These are phyloP conservation scores for Platyura marginata DNA, from an alignment of 1,140 invertebrate species.

Conservation along the genomic window DNA sequence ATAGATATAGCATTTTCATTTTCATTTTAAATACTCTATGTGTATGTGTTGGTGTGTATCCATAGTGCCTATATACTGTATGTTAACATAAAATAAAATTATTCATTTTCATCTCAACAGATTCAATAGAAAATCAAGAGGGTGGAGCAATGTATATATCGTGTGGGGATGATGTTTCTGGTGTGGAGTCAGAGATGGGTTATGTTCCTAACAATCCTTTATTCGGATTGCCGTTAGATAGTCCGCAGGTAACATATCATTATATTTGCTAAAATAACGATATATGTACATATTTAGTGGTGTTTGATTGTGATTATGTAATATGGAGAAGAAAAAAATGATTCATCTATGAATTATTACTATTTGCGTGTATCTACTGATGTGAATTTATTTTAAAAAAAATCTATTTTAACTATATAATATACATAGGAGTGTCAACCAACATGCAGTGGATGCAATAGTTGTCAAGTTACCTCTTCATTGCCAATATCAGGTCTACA, in stretches of 20 bases:
- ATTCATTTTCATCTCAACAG: background rate
- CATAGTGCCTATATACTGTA: background rate
- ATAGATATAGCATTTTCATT: no score
- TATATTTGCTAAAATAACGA: background rate
- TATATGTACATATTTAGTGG: no score
- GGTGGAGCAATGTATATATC: slow-evolving; percentile 28
- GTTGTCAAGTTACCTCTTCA: slow-evolving; percentile 21
- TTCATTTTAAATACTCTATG: no score
- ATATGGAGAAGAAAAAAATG: no score
- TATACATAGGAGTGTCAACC: slow-evolving; percentile 22
- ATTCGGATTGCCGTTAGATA: slow-evolving; percentile 23
- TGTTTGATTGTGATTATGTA: no score
- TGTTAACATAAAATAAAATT: background rate
- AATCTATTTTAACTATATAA: no score
- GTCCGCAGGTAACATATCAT: slow-evolving; percentile 18
- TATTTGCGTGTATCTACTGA: no score
- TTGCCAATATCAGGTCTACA: slow-evolving; percentile 19
- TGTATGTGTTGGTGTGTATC: no score
- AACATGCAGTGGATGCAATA: slow-evolving; percentile 22
- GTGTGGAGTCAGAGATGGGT: slow-evolving; percentile 25
- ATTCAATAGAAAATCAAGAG: slow-evolving; percentile 13
- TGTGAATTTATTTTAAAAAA: no score
- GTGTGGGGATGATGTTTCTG: slow-evolving; percentile 23
- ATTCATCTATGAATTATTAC: no score
- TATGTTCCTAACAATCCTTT: slow-evolving; percentile 26